A percentile compares a stretch with the other conserved stretches of the same genome.
Evolutionary conservation across 2,797 vertebrate species (phyloP).

Genomic region (Notoglanidium macrostoma): DNA sequence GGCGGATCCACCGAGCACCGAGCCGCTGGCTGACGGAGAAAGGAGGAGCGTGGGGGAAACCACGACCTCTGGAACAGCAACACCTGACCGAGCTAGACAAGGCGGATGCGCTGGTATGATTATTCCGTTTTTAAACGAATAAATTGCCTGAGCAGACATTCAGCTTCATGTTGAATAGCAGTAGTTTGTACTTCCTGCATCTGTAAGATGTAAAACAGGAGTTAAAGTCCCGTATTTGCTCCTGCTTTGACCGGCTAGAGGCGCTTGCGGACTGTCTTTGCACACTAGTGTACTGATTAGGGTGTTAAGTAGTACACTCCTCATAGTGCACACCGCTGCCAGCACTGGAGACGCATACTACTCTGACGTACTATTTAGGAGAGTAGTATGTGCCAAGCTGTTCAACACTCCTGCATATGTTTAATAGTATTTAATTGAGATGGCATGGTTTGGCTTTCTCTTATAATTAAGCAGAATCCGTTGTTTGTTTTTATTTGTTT

Average conservation of each 20-base stretch:
- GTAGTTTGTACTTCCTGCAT: not conserved
- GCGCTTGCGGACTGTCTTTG: not conserved
- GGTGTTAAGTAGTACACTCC: not conserved
- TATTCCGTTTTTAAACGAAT: not conserved
- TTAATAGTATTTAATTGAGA: not conserved
- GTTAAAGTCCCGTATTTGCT: not conserved
- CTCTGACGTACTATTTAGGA: not conserved
- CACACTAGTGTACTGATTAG: not conserved
- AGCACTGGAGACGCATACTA: not conserved
- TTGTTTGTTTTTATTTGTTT: not conserved
- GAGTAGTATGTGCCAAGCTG: not conserved
- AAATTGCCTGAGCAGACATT: not conserved
- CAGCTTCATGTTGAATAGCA: not conserved
- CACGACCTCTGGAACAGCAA: conserved; percentile 68
- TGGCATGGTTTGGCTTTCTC: not conserved
- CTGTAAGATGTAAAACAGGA: not conserved
- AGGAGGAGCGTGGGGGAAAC: conserved; percentile 67
- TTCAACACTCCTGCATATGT: not conserved
- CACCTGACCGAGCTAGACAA: conserved; percentile 81
- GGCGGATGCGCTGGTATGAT: conserved; percentile 82
- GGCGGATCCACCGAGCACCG: conserved; percentile 60
- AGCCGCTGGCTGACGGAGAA: conserved; percentile 66
- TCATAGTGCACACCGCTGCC: not conserved
- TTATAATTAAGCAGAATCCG: not conserved
- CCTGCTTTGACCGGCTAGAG: not conserved